These are phyloP conservation scores for Dasysyrphus tricinctus DNA, from an alignment of 2,888 invertebrate genomes.

Conservation along the genomic window DNA sequence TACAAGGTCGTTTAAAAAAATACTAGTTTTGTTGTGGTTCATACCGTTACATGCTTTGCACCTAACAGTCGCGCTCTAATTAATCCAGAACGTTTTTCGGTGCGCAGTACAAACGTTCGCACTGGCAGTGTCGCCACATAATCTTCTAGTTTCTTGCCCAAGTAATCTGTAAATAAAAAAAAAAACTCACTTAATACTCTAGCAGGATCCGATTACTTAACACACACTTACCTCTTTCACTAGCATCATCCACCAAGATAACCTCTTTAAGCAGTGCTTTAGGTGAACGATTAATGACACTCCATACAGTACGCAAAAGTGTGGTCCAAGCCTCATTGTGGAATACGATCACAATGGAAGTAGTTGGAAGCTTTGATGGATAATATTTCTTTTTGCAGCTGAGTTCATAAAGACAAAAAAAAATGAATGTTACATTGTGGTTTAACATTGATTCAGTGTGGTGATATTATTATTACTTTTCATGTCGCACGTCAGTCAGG, in stretches of 20 bases:
- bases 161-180: constrained; percentile 87
- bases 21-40: constrained; percentile 84
- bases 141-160: constrained; percentile 94
- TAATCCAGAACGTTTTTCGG: constrained; percentile 96
- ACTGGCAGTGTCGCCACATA: constrained; percentile 94
- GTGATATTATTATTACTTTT: constrained; percentile 86
- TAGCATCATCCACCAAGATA: constrained; percentile 98
- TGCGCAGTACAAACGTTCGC: constrained; percentile 93
- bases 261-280: constrained; percentile 94
- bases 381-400: constrained; percentile 93
- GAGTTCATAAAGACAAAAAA: constrained; percentile 76
- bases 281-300: constrained; percentile 98
- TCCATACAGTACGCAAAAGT: constrained; percentile 96
- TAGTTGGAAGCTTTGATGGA: constrained; percentile 92
- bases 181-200: constrained; percentile 49
- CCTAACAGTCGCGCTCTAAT: constrained; percentile 97
- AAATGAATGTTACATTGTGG: constrained; percentile 8
- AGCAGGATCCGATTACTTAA: constrained; percentile 28
- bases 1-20: constrained; percentile 37
- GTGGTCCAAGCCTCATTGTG: constrained; percentile 99
- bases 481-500: constrained; percentile 95
- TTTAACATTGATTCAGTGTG: background rate
- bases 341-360: constrained; percentile 99
- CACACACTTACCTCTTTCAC: constrained; percentile 90
- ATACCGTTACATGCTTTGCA: constrained; percentile 95